Evolutionary conservation across 2,797 vertebrate species (phyloP).

Genomic region (Clarias pachynema): DNA sequence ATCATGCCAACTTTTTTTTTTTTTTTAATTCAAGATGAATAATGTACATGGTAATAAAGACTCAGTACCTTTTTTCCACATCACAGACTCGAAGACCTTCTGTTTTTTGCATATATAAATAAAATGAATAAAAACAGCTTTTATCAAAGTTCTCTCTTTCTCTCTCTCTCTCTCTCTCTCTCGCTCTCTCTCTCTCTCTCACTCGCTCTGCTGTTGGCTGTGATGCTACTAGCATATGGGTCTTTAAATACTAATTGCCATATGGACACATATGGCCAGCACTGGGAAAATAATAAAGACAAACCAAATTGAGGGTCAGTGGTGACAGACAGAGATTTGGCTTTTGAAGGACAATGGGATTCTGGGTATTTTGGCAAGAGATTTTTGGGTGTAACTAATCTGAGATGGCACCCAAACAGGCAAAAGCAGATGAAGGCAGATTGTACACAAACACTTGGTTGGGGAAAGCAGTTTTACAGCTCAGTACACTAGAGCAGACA

Average conservation of each 20-base stretch:
- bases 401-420: constrained; percentile 56
- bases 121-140: constrained; percentile 20
- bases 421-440: constrained; percentile 37
- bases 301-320: constrained; percentile 72
- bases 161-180: constrained; percentile 26
- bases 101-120: constrained; percentile 3
- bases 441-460: constrained; percentile 41
- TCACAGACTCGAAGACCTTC: constrained; percentile 21
- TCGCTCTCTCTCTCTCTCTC: constrained; percentile 11
- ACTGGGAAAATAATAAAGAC: constrained; percentile 74
- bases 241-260: constrained; percentile 69
- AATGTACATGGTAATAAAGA: constrained; percentile 16
- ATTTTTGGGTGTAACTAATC: constrained; percentile 69
- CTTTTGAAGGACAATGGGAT: constrained; percentile 64
- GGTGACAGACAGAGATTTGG: constrained; percentile 61
- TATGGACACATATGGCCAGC: constrained; percentile 73
- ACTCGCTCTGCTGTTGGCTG: constrained; percentile 29
- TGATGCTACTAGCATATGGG: constrained; percentile 68
- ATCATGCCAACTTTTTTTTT: constrained; percentile 15
- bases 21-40: background rate
- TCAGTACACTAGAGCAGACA: constrained; percentile 30
- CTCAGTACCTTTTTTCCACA: constrained; percentile 17
- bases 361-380: constrained; percentile 67
- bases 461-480: constrained; percentile 22
- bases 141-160: constrained; percentile 21